Percentiles rank a stretch among this genome's conserved stretches.
phyloP scores from a whole-genome alignment of 1,140 invertebrate species.

The Magallana gigas region DNA sequence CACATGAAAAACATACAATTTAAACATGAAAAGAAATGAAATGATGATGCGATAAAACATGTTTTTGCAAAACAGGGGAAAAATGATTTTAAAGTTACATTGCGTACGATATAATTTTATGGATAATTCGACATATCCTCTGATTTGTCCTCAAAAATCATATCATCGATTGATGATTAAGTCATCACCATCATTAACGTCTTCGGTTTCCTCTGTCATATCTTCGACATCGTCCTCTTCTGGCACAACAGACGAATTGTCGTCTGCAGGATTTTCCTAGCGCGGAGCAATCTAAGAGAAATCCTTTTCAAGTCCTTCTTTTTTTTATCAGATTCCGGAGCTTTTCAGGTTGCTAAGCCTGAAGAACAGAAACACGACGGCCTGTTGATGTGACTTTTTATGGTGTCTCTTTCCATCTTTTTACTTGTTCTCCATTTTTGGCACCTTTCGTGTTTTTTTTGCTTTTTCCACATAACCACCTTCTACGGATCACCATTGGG shows the following conservation, averaged over 20 bases:
- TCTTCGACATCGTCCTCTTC: neutral
- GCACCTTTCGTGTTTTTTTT: neutral
- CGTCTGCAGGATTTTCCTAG: neutral
- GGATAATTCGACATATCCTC: neutral
- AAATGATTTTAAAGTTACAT: no score
- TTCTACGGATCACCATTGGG: neutral
- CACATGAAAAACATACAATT: no score
- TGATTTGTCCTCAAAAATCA: neutral
- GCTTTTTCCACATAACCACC: neutral
- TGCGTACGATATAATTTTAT: no score
- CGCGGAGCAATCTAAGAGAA: neutral
- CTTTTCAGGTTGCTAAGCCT: neutral
- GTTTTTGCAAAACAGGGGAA: no score
- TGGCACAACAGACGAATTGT: neutral
- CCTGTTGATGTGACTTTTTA: neutral
- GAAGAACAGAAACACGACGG: neutral
- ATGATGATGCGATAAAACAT: no score
- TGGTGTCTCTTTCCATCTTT: neutral
- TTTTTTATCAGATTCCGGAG: neutral
- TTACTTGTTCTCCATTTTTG: conserved; percentile 10
- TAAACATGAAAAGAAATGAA: no score
- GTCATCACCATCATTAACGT: neutral
- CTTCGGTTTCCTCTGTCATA: neutral
- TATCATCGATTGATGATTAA: neutral
- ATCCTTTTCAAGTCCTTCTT: neutral